A percentile compares a stretch with the other conserved stretches of the same genome.
These are phyloP conservation scores for Callorhinus ursinus DNA, from an alignment of 2,113 vertebrate genomes.

Conservation along the genomic window DNA sequence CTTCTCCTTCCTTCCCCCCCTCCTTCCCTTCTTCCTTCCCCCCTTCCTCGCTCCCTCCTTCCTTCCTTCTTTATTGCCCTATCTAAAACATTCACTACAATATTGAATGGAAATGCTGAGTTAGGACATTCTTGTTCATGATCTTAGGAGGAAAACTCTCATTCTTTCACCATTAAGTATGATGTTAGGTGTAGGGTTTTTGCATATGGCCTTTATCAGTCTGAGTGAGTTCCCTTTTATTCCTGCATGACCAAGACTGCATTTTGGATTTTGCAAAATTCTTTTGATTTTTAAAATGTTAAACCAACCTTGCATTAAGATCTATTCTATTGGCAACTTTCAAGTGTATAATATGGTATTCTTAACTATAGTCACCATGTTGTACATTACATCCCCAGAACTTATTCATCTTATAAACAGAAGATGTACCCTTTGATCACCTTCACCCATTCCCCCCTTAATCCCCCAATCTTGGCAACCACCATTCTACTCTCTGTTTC, in stretches of 20 bases:
- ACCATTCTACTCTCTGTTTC: not conserved
- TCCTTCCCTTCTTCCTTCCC: not conserved
- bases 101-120: not conserved
- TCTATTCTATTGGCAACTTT: not conserved
- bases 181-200: not conserved
- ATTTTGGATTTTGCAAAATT: not conserved
- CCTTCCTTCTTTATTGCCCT: not conserved
- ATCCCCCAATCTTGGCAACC: not conserved
- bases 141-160: not conserved
- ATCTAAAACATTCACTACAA: not conserved
- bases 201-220: not conserved
- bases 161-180: not conserved
- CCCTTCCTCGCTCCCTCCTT: not conserved
- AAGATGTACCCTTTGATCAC: not conserved
- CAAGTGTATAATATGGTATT: not conserved
- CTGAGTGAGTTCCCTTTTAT: not conserved
- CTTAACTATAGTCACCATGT: not conserved
- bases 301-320: not conserved
- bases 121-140: not conserved
- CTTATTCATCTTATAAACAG: not conserved
- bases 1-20: not conserved
- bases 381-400: not conserved
- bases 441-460: not conserved
- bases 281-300: not conserved
- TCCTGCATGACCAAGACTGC: not conserved